Conservation (phyloP, 2,888 invertebrate genomes). For the Thymelicus acteon region DNA sequence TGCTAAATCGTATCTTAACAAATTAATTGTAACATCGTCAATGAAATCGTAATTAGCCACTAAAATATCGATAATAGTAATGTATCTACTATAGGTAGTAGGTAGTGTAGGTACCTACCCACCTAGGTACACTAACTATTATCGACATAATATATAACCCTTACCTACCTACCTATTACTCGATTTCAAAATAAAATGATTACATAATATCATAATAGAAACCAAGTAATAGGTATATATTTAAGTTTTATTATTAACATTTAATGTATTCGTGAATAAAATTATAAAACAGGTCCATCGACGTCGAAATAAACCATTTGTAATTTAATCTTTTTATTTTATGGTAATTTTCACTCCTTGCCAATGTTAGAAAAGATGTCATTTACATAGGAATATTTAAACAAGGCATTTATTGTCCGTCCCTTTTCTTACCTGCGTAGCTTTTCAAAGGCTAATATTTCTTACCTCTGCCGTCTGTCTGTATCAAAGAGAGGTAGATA, state of each 20-base stretch:
- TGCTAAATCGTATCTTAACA: too few relatives aligned
- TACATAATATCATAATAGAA: too few relatives aligned
- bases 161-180: too few relatives aligned
- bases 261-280: neutral
- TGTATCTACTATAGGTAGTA: too few relatives aligned
- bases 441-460: conserved; percentile 11
- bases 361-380: conserved; percentile 24
- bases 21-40: too few relatives aligned
- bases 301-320: conserved; percentile 17
- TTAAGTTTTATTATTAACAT: neutral
- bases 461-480: conserved; percentile 10
- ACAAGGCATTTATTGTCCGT: conserved; percentile 25
- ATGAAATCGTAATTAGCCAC: too few relatives aligned
- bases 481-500: conserved; percentile 15
- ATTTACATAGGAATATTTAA: conserved; percentile 36
- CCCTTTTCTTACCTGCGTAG: conserved; percentile 23
- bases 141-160: too few relatives aligned
- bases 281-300: conserved; percentile 5
- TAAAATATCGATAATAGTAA: too few relatives aligned
- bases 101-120: too few relatives aligned
- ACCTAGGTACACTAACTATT: too few relatives aligned
- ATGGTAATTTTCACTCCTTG: conserved; percentile 27
- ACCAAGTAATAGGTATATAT: too few relatives aligned
- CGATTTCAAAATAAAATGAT: too few relatives aligned
- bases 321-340: conserved; percentile 21